Percentiles rank a stretch among this genome's conserved stretches.
phyloP scores from a whole-genome alignment of 1,140 invertebrate genomes.

The Whitmania pigra region DNA sequence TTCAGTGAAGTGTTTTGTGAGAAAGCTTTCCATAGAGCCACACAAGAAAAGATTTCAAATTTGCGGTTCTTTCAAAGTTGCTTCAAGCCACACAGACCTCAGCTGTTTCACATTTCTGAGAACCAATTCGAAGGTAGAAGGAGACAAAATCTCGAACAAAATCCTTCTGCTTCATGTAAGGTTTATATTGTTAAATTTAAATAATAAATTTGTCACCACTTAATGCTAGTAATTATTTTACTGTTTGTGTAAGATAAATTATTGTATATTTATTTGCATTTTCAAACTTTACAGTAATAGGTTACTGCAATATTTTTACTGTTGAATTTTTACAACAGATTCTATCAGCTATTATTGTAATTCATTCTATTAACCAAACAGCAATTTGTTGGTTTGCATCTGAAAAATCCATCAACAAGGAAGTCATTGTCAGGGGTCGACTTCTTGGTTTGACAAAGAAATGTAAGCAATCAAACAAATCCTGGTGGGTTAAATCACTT shows the following conservation, averaged over 20 bases:
- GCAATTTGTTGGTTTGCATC: neutral
- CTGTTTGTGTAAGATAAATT: neutral
- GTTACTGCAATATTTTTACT: neutral
- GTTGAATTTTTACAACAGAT: neutral
- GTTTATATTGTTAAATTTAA: too few species aligned
- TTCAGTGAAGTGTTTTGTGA: too few species aligned
- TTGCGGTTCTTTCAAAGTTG: too few species aligned
- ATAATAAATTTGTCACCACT: too few species aligned
- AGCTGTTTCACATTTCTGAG: too few species aligned
- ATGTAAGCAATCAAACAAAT: neutral
- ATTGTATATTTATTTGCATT: neutral
- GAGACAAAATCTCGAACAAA: too few species aligned
- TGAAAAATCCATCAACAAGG: neutral
- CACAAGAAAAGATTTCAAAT: too few species aligned
- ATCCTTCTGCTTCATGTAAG: too few species aligned
- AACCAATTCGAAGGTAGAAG: too few species aligned
- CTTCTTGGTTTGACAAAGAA: constrained; percentile 6
- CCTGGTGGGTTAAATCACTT: neutral
- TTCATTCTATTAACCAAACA: neutral
- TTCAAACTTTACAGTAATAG: neutral
- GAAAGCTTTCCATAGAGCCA: too few species aligned
- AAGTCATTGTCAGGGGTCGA: neutral
- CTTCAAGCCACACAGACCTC: too few species aligned
- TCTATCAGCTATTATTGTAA: neutral
- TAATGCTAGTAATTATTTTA: too few species aligned